Percentiles rank a stretch among this genome's conserved stretches.
Conservation (phyloP, 2,888 invertebrate species). For the Aphrophora alni region DNA sequence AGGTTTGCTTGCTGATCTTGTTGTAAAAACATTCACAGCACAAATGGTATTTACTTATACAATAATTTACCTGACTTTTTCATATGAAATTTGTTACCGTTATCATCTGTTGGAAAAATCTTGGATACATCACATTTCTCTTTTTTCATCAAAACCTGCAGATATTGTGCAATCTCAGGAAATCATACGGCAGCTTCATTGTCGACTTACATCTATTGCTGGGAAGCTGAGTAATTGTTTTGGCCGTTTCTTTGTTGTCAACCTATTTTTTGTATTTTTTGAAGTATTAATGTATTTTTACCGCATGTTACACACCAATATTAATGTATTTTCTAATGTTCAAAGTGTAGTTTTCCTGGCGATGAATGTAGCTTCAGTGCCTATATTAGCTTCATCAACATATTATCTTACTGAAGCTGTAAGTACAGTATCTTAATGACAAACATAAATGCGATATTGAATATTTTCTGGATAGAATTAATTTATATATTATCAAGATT, state of each 20-base stretch:
- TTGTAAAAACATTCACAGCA: slow-evolving; percentile 24
- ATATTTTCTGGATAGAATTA: no score
- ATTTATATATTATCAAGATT: no score
- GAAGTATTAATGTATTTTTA: slow-evolving; percentile 32
- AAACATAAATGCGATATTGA: no score
- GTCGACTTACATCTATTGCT: slow-evolving; percentile 13
- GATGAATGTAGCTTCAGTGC: slow-evolving; percentile 29
- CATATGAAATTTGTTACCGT: slow-evolving; percentile 17
- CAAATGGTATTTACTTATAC: slow-evolving; percentile 31
- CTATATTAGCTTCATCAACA: slow-evolving; percentile 18
- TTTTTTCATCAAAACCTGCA: neutral
- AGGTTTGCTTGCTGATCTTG: slow-evolving; percentile 20
- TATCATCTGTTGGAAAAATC: slow-evolving; percentile 12
- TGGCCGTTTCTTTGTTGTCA: slow-evolving; percentile 31
- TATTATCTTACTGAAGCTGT: slow-evolving; percentile 9
- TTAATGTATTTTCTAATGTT: slow-evolving; percentile 24
- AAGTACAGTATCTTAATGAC: no score
- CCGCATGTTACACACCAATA: slow-evolving; percentile 16
- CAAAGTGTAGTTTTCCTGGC: slow-evolving; percentile 28
- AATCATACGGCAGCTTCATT: slow-evolving; percentile 15
- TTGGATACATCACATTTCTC: neutral
- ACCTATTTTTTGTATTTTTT: slow-evolving; percentile 32
- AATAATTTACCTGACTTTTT: slow-evolving; percentile 21
- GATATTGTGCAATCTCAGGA: slow-evolving; percentile 11
- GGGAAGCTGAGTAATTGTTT: neutral